These are phyloP conservation scores for Drosophila orosa DNA, from an alignment of 1,140 invertebrate genomes.

Conservation along the genomic window DNA sequence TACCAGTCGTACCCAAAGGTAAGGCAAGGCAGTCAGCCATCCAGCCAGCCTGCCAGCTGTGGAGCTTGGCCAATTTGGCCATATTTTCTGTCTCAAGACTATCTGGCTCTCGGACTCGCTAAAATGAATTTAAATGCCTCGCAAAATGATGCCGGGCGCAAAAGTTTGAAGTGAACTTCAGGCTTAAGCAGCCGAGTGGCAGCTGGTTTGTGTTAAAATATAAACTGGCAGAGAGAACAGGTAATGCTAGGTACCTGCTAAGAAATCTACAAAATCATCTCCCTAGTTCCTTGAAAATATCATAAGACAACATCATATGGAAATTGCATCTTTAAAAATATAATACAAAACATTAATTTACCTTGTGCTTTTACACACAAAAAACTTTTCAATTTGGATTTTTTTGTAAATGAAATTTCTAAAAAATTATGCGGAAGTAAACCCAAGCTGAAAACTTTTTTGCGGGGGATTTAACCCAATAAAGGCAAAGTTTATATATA, in stretches of 20 bases:
- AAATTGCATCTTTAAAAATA: neutral
- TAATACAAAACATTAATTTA: neutral
- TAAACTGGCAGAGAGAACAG: neutral
- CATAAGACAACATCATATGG: neutral
- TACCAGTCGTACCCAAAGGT: constrained; percentile 1
- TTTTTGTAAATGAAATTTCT: constrained; percentile 2
- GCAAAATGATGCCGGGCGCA: constrained; percentile 24
- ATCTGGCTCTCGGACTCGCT: constrained; percentile 12
- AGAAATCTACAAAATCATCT: neutral
- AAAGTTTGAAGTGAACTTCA: constrained; percentile 44
- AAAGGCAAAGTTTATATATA: neutral
- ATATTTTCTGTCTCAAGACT: constrained; percentile 27
- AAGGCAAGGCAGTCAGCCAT: no score
- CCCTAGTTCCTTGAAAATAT: no score
- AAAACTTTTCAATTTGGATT: constrained; percentile 16
- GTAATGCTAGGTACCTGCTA: neutral
- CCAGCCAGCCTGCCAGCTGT: constrained; percentile 8
- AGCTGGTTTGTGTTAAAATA: constrained; percentile 9
- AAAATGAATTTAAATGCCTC: constrained; percentile 51
- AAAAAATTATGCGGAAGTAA: constrained; percentile 10
- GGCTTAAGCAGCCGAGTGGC: constrained; percentile 15
- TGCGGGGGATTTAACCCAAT: constrained; percentile 8
- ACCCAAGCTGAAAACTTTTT: neutral
- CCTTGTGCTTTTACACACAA: neutral
- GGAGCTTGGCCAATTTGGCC: constrained; percentile 33